Conservation (phyloP, 2,797 vertebrate genomes). For the Lepilemur ruficaudatus region DNA sequence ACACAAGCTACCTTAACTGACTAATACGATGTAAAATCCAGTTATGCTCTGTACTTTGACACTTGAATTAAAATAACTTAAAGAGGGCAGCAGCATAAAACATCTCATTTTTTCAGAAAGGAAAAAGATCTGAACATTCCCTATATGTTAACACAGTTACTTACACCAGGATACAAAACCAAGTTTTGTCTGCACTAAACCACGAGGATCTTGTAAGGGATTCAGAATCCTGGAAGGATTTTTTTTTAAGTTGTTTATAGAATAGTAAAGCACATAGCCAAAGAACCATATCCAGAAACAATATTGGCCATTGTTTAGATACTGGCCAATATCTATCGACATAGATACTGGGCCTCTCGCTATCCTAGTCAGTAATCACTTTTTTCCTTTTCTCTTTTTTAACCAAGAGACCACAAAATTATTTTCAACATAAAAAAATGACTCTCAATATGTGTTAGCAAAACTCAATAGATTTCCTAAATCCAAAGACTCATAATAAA, state of each 20-base stretch:
- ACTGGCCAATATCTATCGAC: neutral
- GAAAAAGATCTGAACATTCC: neutral
- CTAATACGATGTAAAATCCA: neutral
- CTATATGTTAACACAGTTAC: neutral
- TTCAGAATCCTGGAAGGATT: neutral
- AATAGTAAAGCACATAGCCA: neutral
- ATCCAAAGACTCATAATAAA: neutral
- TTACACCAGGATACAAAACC: neutral
- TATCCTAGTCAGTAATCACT: neutral
- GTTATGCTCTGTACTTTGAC: neutral
- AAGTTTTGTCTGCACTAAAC: neutral
- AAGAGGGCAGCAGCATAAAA: neutral
- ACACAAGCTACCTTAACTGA: neutral
- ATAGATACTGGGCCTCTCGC: neutral
- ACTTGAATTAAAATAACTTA: neutral
- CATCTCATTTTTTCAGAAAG: neutral
- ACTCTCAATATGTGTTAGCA: neutral
- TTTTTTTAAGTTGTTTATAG: neutral
- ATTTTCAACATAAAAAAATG: neutral
- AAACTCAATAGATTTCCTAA: neutral
- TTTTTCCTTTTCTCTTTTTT: neutral
- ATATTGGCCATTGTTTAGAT: neutral
- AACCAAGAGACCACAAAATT: neutral
- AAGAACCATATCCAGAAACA: neutral
- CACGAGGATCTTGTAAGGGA: neutral